Conservation (phyloP, 2,113 vertebrate species). For the cattle (Bos taurus) region DNA sequence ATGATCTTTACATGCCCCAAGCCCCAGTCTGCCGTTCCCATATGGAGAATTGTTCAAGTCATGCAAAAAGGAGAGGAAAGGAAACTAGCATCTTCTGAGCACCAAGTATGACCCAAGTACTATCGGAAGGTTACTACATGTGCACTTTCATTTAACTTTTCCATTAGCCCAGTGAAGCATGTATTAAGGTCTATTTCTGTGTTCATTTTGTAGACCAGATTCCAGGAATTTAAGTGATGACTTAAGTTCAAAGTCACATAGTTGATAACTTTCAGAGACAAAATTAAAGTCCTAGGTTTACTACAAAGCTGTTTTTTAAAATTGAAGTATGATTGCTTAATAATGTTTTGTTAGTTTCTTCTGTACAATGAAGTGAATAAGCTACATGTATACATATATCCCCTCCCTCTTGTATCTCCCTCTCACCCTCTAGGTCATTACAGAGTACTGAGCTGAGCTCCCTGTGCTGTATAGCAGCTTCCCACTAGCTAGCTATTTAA, state of each 20-base stretch:
- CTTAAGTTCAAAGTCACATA: neutral
- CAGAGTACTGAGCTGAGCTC: neutral
- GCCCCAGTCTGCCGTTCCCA: neutral
- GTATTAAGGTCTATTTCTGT: neutral
- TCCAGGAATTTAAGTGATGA: neutral
- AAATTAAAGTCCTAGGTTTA: neutral
- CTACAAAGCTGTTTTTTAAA: neutral
- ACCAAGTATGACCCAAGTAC: neutral
- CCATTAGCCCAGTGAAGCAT: accelerated
- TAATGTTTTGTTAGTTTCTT: neutral
- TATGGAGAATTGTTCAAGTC: neutral
- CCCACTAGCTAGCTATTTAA: neutral
- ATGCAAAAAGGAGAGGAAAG: neutral
- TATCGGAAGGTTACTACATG: neutral
- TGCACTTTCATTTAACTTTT: neutral
- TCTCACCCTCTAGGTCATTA: neutral
- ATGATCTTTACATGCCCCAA: neutral
- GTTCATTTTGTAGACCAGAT: neutral
- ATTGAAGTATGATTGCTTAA: neutral
- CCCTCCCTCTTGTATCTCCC: neutral
- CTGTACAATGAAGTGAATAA: neutral
- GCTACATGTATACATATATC: neutral
- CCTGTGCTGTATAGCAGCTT: neutral
- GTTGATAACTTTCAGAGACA: neutral
- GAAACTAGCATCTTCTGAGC: neutral